A percentile compares a stretch with the other conserved stretches of the same genome.
These are phyloP conservation scores for Agonopterix subpropinquella DNA, from an alignment of 2,888 invertebrate species.

Conservation along the genomic window DNA sequence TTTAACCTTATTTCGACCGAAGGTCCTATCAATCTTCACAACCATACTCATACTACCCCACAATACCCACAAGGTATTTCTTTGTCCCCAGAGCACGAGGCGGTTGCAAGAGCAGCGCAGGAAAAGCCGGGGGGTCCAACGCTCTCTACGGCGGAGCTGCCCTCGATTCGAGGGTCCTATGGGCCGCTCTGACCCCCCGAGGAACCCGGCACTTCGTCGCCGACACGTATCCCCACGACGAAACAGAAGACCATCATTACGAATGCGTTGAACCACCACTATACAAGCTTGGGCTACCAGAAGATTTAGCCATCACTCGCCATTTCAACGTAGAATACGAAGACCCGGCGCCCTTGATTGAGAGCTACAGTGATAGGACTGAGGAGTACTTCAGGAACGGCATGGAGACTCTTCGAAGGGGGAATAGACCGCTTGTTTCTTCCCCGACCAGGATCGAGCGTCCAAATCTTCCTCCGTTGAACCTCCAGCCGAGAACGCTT, in stretches of 20 bases:
- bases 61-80: constrained; percentile 15
- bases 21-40: too few relatives aligned
- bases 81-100: constrained; percentile 53
- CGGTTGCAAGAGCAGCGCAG: constrained; percentile 72
- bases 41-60: constrained; percentile 2
- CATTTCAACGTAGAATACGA: constrained; percentile 89
- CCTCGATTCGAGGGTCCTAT: constrained; percentile 81
- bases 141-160: constrained; percentile 67
- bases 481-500: constrained; percentile 75
- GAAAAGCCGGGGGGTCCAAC: constrained; percentile 67
- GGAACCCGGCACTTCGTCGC: constrained; percentile 87
- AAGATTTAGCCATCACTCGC: constrained; percentile 78
- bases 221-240: constrained; percentile 78
- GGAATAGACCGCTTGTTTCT: constrained; percentile 81
- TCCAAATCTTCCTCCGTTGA: constrained; percentile 87
- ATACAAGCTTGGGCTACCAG: constrained; percentile 66
- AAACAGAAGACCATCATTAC: constrained; percentile 80
- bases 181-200: constrained; percentile 90
- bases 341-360: constrained; percentile 85
- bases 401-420: constrained; percentile 63
- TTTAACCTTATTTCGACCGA: too few relatives aligned
- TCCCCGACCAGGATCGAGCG: constrained; percentile 89
- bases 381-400: constrained; percentile 65
- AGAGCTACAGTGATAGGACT: constrained; percentile 78
- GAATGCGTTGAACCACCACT: constrained; percentile 80